Conservation (phyloP, 2,797 vertebrate genomes). For the Malacoraja senta region DNA sequence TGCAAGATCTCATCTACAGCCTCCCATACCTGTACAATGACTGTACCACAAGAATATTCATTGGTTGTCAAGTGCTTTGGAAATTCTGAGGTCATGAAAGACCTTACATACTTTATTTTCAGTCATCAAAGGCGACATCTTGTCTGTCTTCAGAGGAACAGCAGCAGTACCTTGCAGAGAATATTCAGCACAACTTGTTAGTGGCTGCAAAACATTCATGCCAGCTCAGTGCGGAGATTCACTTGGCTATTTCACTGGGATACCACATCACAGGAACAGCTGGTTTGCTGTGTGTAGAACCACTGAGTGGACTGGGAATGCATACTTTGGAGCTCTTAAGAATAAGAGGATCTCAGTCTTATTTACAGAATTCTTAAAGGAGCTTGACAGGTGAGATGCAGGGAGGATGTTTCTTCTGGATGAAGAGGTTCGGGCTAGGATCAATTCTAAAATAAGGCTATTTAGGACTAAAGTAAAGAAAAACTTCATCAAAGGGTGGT, state of each 20-base stretch:
- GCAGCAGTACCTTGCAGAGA: not conserved
- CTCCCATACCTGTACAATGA: not conserved
- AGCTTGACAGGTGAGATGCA: no score
- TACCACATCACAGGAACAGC: not conserved
- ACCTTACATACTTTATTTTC: not conserved
- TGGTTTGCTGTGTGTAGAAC: no score
- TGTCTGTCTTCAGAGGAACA: not conserved
- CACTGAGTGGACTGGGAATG: no score
- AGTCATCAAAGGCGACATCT: not conserved
- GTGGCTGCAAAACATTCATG: not conserved
- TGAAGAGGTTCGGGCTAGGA: no score
- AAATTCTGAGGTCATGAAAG: not conserved
- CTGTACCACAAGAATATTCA: not conserved
- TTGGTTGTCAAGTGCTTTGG: not conserved
- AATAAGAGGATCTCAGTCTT: no score
- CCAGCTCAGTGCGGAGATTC: not conserved
- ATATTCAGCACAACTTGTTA: not conserved
- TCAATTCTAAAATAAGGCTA: no score
- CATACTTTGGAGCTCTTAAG: no score
- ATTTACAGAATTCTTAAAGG: no score
- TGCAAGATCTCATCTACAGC: not conserved
- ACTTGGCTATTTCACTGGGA: not conserved
- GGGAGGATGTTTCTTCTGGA: no score
- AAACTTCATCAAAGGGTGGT: no score
- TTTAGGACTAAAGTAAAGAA: no score